Evolutionary conservation across 2,113 vertebrate species (phyloP).

Genomic region (Cercopithecus mona): DNA sequence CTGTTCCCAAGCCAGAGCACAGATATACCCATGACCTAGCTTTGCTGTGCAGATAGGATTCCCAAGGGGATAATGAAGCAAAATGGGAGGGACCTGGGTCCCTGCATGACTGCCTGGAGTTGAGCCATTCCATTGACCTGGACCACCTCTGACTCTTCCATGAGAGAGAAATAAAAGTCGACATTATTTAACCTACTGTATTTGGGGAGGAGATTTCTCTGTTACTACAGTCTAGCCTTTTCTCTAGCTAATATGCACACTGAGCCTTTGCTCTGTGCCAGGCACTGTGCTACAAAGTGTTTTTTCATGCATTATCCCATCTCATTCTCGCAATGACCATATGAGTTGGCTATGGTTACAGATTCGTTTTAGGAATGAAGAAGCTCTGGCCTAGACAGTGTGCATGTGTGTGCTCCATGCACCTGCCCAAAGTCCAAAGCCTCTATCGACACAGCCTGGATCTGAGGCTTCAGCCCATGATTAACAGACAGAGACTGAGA

Average conservation of each 20-base stretch:
- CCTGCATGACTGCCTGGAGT: not conserved
- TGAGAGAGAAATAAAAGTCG: not conserved
- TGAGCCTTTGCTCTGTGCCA: not conserved
- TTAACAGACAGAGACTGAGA: not conserved
- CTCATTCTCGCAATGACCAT: not conserved
- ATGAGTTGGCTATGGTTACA: not conserved
- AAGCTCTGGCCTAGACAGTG: not conserved
- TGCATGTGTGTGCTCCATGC: too few species aligned
- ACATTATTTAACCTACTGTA: not conserved
- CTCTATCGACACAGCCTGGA: not conserved
- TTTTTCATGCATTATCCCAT: not conserved
- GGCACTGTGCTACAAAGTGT: not conserved
- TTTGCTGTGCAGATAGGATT: not conserved
- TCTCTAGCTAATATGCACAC: too few species aligned
- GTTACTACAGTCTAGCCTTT: not conserved
- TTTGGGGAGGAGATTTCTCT: not conserved
- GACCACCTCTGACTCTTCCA: not conserved
- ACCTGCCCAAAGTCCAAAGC: not conserved
- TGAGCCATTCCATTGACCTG: not conserved
- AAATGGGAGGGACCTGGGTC: not conserved
- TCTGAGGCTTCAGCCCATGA: not conserved
- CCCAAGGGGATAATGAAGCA: not conserved
- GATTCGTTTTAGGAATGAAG: not conserved
- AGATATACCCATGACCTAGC: not conserved
- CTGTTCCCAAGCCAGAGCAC: not conserved